Evolutionary conservation across 2,888 invertebrate genomes (phyloP).

Genomic region (Polymixis lichenea): DNA sequence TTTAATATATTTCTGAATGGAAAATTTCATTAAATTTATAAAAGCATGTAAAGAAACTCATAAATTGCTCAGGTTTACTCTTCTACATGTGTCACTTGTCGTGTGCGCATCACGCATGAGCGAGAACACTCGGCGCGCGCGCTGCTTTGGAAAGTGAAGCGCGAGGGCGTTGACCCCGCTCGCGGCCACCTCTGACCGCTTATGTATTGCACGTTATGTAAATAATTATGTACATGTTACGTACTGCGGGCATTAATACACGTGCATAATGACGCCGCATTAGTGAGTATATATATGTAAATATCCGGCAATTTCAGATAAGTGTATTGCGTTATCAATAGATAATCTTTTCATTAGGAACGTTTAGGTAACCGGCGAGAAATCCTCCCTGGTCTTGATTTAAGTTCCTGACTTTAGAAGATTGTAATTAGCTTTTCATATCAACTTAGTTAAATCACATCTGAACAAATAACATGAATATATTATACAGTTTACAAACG

Average conservation of each 20-base stretch:
- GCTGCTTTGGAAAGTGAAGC: slow-evolving; percentile 59
- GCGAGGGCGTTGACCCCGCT: slow-evolving; percentile 30
- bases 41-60: neutral
- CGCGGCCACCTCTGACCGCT: slow-evolving; percentile 49
- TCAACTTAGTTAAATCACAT: neutral
- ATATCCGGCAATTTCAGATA: slow-evolving; percentile 4
- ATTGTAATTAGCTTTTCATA: neutral
- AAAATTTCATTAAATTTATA: neutral
- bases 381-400: too few relatives aligned
- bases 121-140: slow-evolving; percentile 34
- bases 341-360: neutral
- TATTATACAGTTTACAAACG: neutral
- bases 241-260: neutral
- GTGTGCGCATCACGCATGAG: neutral
- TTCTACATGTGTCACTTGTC: neutral
- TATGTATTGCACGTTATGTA: slow-evolving; percentile 40
- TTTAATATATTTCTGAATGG: too few relatives aligned
- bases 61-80: neutral
- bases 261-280: neutral
- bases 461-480: neutral
- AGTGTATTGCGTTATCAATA: neutral
- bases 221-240: slow-evolving; percentile 28
- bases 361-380: neutral
- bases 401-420: neutral
- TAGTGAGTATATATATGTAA: neutral